Percentiles rank a stretch among this genome's conserved stretches.
These are phyloP conservation scores for Equus przewalskii DNA, from an alignment of 2,113 vertebrate genomes.

Conservation along the genomic window DNA sequence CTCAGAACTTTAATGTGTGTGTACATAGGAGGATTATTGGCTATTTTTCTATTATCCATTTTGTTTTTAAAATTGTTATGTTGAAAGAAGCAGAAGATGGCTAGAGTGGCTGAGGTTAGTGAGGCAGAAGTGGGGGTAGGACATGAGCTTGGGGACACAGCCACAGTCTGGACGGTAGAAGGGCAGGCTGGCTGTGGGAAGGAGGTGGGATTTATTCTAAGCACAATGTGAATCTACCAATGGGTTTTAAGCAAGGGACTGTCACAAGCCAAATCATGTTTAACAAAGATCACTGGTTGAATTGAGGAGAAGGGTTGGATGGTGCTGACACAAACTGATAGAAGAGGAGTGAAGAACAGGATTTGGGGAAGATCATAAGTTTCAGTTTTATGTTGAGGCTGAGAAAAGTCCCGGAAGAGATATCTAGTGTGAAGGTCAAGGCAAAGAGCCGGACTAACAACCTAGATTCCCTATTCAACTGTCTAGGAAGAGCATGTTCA, in stretches of 20 bases:
- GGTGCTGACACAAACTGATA: neutral
- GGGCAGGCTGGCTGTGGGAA: neutral
- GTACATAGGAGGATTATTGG: neutral
- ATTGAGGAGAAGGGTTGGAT: neutral
- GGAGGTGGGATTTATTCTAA: neutral
- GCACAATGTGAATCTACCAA: neutral
- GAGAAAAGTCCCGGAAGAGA: neutral
- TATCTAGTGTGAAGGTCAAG: neutral
- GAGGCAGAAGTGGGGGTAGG: neutral
- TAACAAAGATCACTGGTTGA: neutral
- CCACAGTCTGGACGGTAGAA: neutral
- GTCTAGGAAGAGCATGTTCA: neutral
- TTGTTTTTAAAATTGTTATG: neutral
- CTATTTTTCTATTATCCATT: slow-evolving; percentile 19
- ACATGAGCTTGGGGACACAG: neutral
- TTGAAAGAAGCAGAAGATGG: neutral
- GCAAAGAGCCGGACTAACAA: neutral
- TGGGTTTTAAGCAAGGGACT: neutral
- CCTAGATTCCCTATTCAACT: neutral
- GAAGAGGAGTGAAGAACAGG: neutral
- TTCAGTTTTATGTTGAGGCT: neutral
- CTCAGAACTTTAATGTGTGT: neutral
- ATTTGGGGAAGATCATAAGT: neutral
- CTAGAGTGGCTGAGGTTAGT: neutral
- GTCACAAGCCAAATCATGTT: neutral